Evolutionary conservation across 35 echinoderm and acorn worm genomes (phyloP).

Genomic region (Apostichopus californicus): DNA sequence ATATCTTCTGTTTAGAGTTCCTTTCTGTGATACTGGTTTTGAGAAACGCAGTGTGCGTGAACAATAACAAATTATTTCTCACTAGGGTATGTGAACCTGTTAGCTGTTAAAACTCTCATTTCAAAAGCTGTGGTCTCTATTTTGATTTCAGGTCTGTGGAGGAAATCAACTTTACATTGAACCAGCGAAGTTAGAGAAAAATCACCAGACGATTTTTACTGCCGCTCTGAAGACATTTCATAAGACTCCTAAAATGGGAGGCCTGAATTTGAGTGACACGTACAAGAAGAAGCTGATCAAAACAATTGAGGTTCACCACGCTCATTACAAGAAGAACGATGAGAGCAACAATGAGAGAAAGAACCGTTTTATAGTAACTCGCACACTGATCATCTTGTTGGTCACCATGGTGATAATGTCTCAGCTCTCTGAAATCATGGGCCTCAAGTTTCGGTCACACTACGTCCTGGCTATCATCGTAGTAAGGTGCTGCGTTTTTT

Average conservation of each 20-base stretch:
- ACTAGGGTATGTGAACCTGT: background rate
- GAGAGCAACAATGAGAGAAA: constrained; percentile 73
- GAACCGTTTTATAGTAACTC: constrained; percentile 92
- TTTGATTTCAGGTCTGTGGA: constrained; percentile 73
- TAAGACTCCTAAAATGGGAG: constrained; percentile 90
- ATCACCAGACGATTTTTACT: constrained; percentile 60
- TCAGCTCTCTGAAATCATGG: constrained; percentile 79
- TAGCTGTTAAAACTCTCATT: background rate
- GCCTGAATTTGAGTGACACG: constrained; percentile 72
- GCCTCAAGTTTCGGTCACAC: constrained; percentile 88
- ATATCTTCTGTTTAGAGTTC: no score
- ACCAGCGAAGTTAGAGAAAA: constrained; percentile 74
- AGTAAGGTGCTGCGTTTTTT: constrained; percentile 78
- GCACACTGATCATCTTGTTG: constrained; percentile 86
- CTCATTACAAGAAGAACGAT: constrained; percentile 80
- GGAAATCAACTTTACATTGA: constrained; percentile 89
- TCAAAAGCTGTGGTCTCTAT: background rate
- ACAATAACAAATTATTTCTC: background rate
- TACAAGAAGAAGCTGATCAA: constrained; percentile 64
- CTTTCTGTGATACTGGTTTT: no score
- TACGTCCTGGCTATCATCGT: constrained; percentile 68
- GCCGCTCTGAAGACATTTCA: constrained; percentile 61
- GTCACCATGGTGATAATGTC: constrained; percentile 89
- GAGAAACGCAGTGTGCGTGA: no score
- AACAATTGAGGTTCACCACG: constrained; percentile 77